Percentiles rank a stretch among this genome's conserved stretches.
These are phyloP conservation scores for Mastacembelus armatus DNA, from an alignment of 2,797 vertebrate species.

Conservation along the genomic window DNA sequence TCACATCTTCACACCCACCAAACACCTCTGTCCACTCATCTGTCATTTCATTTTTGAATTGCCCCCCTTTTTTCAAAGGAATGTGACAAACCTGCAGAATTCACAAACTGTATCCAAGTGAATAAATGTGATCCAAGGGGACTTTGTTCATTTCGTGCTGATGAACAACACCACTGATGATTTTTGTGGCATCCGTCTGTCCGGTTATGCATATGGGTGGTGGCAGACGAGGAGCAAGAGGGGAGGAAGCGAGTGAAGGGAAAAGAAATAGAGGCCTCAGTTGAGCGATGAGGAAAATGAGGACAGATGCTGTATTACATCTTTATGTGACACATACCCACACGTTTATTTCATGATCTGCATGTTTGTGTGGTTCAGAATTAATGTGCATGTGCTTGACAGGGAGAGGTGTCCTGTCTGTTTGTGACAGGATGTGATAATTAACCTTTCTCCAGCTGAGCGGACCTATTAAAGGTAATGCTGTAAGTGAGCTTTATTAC, in stretches of 20 bases:
- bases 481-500: slow-evolving; percentile 57
- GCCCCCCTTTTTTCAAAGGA: slow-evolving; percentile 19
- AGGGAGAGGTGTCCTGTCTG: slow-evolving; percentile 70
- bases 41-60: slow-evolving; percentile 58
- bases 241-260: background rate
- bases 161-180: slow-evolving; percentile 33
- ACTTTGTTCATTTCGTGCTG: slow-evolving; percentile 21
- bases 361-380: slow-evolving; percentile 50
- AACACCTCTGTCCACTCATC: slow-evolving; percentile 61
- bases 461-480: slow-evolving; percentile 62
- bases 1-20: slow-evolving; percentile 48
- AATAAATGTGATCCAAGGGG: slow-evolving; percentile 42
- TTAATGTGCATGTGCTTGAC: slow-evolving; percentile 50
- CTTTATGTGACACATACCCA: slow-evolving; percentile 46
- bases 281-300: slow-evolving; percentile 52
- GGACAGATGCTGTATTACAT: slow-evolving; percentile 67
- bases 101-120: slow-evolving; percentile 44
- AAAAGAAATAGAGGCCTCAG: slow-evolving; percentile 15
- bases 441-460: slow-evolving; percentile 84
- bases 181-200: slow-evolving; percentile 7
- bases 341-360: slow-evolving; percentile 55
- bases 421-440: slow-evolving; percentile 78
- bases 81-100: slow-evolving; percentile 47
- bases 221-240: background rate
- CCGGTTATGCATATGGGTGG: slow-evolving; percentile 6